Base-by-base conservation (phyloP, 2,888 invertebrate species). In the Hydrotaea cyrtoneurina region DNA sequence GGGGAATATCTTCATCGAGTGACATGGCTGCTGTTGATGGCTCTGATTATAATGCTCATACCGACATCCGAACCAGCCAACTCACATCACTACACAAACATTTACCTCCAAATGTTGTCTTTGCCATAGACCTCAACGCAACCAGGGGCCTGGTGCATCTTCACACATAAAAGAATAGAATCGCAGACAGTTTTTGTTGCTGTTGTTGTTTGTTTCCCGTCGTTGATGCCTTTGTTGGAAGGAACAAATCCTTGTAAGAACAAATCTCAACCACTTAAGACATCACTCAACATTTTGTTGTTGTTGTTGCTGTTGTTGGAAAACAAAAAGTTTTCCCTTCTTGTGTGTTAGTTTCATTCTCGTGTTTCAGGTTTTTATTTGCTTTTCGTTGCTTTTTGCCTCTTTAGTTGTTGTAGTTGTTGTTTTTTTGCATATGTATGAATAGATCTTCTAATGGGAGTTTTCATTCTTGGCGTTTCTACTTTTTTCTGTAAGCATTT, bases 231-330 rank as follows among this genome's bases (percentile, higher is more conserved):
- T 43, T 66, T 69, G 21, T 46, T 43, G 8, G 43, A 69, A 69
- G 15, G 69, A 69, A 69, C 69, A 69, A 69, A 69, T 69, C 43
- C 23, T 69, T 69, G 43, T 69, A 21, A 74, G 59, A 74, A 74
- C 57, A 74, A 62, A 75, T 72, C 71, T 78, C 43, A 78, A 72
- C 78, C 84, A 78, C 84, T 84, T 78, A 84, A 84, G 78, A 84
- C 72, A 81, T 81, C 84, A 84, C 74, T 83, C 23, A 78, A 71
- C n/a, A n/a, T n/a, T n/a, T n/a, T n/a, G 74, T 55, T 78, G 15
- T 17, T 8, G 3, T 31, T 62, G 2, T 31, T 62, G 21, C 21
- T 43, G 8, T 39, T 78, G 31, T 64, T 55, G 1, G 57, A 53
- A 64, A 83, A 69, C 46, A 73, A 80, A 46, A 76, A 80, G 57